Base-by-base conservation (phyloP, 2,797 vertebrate species). In the Protonibea diacanthus region DNA sequence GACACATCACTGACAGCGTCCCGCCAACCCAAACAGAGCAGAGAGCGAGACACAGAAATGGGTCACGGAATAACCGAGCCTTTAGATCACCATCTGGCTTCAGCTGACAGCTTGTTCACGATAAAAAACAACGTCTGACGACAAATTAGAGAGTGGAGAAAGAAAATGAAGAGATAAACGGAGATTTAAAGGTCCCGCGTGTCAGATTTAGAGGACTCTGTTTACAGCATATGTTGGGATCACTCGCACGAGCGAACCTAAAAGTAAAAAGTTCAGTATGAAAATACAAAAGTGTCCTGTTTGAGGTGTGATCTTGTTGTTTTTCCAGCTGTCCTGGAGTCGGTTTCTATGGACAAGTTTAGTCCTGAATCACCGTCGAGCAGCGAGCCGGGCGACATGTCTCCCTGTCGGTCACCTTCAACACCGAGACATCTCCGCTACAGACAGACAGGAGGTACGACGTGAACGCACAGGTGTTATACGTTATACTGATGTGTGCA, bases 371-470 rank as follows among this genome's bases (percentile, higher is more conserved):
- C 95, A 1, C 84, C 91, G 2, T 86, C 93, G 0, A 74, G 84
- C 27, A 89, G 67, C 13, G 97, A 98, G 45, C 56, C 94, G 0
- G 84, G 95, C 5, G 97, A 98, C 73, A 76, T 96, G 71, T 97
- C 97, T 6, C 97, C 97, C 0, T 96, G 96, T 69, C 95, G 97
- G 55, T 98, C 97, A 0, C 97, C 97, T 3, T 97, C 97, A 0
- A 98, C 97, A 0, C 97, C 96, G 2, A 90, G 97, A 23, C 97
- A 98, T 70, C 95, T 97, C 6, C 96, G 97, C 74, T 97, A 96
- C 74, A 93, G 97, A 49, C 96, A 94, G 42, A 49, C 96, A 3
- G 97, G 96, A 90, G 94, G 94, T 94, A 85, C 49, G 0, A n/a
- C 53, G 49, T 44, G 71, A 27, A 71, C 33, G 47, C 65, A 53